These are phyloP conservation scores for Columbina picui DNA, from an alignment of 2,113 vertebrate species.

Conservation along the genomic window DNA sequence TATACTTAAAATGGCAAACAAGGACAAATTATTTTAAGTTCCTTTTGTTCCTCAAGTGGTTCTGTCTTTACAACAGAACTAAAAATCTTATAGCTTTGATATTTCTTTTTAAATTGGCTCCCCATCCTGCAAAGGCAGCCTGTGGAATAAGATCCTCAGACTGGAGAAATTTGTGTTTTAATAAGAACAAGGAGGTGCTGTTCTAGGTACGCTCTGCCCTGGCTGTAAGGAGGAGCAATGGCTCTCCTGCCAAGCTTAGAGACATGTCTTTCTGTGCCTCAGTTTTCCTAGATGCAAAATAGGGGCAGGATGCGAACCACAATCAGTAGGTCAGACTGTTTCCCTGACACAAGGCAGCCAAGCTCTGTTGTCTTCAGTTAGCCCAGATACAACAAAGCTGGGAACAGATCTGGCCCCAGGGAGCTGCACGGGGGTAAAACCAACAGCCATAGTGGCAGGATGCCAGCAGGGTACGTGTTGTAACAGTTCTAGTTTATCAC, in stretches of 20 bases:
- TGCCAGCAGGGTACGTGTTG: fast-evolving
- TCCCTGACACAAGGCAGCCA: background rate
- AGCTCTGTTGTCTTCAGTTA: background rate
- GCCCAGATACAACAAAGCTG: fast-evolving
- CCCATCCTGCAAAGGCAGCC: background rate
- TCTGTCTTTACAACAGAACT: background rate
- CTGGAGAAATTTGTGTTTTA: background rate
- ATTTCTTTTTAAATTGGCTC: background rate
- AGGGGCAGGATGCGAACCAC: background rate
- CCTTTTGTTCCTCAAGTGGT: background rate
- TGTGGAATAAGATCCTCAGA: background rate
- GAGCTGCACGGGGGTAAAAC: background rate
- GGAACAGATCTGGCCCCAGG: background rate
- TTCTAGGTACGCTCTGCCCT: background rate
- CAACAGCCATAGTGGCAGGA: fast-evolving
- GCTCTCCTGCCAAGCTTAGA: background rate
- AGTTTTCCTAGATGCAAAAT: background rate
- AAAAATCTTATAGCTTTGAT: background rate
- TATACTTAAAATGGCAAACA: background rate
- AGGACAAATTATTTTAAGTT: background rate
- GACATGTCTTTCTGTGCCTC: background rate
- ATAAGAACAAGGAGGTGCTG: background rate
- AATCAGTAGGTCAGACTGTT: background rate
- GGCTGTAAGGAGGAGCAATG: background rate
- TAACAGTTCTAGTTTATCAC: background rate